Evolutionary conservation across 2,888 invertebrate genomes (phyloP), one percentile per base, ranked within the genome.

Genomic region (Trilocha varians): DNA sequence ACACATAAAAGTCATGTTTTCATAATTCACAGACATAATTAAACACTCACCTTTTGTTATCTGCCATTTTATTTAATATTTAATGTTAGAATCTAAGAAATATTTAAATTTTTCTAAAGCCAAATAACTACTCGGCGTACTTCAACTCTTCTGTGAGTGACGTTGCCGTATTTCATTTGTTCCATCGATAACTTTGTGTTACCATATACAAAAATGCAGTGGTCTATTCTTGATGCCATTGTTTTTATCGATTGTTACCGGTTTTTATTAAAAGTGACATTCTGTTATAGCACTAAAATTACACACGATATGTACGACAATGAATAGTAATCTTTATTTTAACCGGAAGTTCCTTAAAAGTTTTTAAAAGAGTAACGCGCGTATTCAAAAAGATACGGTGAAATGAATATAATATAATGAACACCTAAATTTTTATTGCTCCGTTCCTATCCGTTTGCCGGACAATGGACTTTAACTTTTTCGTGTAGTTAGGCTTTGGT

Each of bases 141-240:
- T 71, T 72, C 65, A 65, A 59, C 63, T 61, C 61, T 57, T 72
- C n/a, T n/a, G n/a, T n/a, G 74, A 79, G 77, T 87, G 87, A 87
- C 87, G 87, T 87, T 87, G 87, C 84, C 79, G 82, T 83, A 84
- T 87, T 87, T 86, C 85, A 86, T 87, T 87, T 85, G 86, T 86
- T 82, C n/a, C 80, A 52, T 62, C 61, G 62, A 66, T 68, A 62
- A 62, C 44, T 11, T 11, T 38, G 60, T 74, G 68, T 71, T 78
- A 69, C 78, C 64, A 71, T 41, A 41, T 44, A 52, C 9, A 41
- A 36, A 9, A 25, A 25, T 25, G 11, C 25, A 6, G 11, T 25
- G 34, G 13, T 34, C 13, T 34, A 13, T 34, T 13, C 9, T n/a
- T 9, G 32, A 11, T 32, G 9, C n/a, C 3, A 32, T 32, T 11